Evolutionary conservation across 2,888 invertebrate genomes (phyloP), one percentile per base, ranked within the genome.

Genomic region (Eristalis intricaria): DNA sequence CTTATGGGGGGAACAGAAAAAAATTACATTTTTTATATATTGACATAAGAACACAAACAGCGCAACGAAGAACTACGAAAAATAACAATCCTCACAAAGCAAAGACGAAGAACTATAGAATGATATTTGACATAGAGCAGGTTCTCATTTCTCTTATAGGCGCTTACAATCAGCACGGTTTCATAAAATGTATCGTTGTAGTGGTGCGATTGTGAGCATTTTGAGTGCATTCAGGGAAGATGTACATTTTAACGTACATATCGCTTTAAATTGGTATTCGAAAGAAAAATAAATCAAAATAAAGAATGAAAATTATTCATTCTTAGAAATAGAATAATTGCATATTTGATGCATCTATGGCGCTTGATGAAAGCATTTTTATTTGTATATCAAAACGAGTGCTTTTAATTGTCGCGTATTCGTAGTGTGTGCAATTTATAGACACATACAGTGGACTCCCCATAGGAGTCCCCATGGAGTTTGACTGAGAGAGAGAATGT

Each of bases 41-140:
- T 85, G 82, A 85, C 85, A 81, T 73, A 81, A 81, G 84, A 85
- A 85, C 81, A 85, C 73, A 83, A 70, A 77, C 85, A 69, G 82
- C 76, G 73, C 73, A 85, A 85, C 73, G 73, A 60, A 76, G 66
- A 70, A 81, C 76, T 77, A 60, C 63, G 65, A 82, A 82, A 69
- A 74, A 85, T 77, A 85, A 85, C 76, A 80, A 79, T 65, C 68
- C 76, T 43, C 43, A 58, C 19, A 40, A 64, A 60, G 58, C 70
- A 70, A 50, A 50, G 65, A 80, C 60, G 26, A 40, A 19, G 26
- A 84, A 63, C 23, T 29, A 56, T 32, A 19, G 29, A 50, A 19
- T 50, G 74, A 40, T 65, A 35, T 35, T 58, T 15, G 43, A 74
- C 77, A 69, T 58, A 23, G 63, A 11, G 15, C 13, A 8, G 58